phyloP scores from a whole-genome alignment of 2,888 invertebrate species.

The Campoplex capitator region DNA sequence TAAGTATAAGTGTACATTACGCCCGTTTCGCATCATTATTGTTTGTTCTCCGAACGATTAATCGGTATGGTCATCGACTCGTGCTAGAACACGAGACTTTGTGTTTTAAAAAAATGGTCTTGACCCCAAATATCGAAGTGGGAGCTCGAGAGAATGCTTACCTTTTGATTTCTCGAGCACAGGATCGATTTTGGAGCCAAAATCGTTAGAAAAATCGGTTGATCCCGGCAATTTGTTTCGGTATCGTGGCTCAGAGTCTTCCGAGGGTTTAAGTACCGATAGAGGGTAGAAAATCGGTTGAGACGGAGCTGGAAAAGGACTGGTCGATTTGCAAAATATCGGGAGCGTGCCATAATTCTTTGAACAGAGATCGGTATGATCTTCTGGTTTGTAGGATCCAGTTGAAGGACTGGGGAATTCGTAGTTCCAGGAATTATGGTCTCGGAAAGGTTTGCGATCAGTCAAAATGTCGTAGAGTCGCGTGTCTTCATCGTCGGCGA shows the following conservation, averaged over 20 bases:
- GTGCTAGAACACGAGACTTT: background rate
- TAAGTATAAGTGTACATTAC: background rate
- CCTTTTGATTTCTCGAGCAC: slow-evolving; percentile 46
- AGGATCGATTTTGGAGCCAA: slow-evolving; percentile 19
- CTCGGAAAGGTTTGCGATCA: background rate
- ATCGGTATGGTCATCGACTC: slow-evolving; percentile 19
- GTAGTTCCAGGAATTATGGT: background rate
- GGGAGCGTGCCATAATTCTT: background rate
- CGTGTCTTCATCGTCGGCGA: slow-evolving; percentile 61
- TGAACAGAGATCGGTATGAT: slow-evolving; percentile 5
- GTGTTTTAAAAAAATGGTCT: background rate
- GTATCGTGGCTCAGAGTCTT: background rate
- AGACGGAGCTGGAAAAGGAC: background rate
- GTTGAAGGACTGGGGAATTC: background rate
- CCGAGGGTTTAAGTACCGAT: background rate
- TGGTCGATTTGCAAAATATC: slow-evolving; percentile 18
- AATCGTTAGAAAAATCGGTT: background rate
- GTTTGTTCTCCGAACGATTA: slow-evolving; percentile 7
- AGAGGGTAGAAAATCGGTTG: background rate
- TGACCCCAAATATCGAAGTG: background rate
- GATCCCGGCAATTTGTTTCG: background rate
- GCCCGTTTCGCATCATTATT: slow-evolving; percentile 1
- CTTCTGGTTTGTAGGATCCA: background rate
- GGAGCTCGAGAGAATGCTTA: slow-evolving; percentile 19
- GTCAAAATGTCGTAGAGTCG: slow-evolving; percentile 60